Conservation (phyloP, 2,113 vertebrate genomes). For the Notarius lentiginosus region DNA sequence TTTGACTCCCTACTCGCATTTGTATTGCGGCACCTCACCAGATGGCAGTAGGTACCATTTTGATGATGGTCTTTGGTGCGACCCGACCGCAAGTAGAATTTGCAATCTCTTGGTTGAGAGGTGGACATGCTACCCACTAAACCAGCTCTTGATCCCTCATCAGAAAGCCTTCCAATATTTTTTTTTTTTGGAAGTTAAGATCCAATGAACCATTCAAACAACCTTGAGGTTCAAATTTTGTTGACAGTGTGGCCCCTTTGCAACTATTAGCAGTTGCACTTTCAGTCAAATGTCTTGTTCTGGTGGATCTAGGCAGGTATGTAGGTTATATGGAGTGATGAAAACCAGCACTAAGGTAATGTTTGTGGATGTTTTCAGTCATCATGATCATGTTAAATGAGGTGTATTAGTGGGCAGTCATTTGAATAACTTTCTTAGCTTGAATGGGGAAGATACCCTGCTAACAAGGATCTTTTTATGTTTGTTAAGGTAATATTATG, state of each 20-base stretch:
- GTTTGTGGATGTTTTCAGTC: background rate
- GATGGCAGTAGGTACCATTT: no score
- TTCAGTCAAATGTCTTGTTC: background rate
- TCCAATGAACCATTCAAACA: background rate
- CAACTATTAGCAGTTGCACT: background rate
- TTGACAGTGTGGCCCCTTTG: background rate
- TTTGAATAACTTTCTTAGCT: background rate
- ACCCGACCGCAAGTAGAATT: no score
- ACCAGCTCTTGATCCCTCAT: background rate
- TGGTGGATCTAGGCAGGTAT: background rate
- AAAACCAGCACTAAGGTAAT: background rate
- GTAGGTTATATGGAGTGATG: background rate
- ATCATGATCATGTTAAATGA: background rate
- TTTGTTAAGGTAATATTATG: background rate
- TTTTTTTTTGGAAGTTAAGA: no score
- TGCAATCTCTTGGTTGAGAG: no score
- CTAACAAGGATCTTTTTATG: background rate
- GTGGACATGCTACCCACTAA: no score
- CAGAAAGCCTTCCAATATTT: background rate
- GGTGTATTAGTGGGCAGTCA: background rate
- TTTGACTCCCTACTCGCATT: no score
- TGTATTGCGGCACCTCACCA: no score
- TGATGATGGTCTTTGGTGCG: no score
- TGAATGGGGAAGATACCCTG: background rate
- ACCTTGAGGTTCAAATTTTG: background rate